Base-by-base conservation (phyloP, 2,797 vertebrate species). In the Pitangus sulphuratus region DNA sequence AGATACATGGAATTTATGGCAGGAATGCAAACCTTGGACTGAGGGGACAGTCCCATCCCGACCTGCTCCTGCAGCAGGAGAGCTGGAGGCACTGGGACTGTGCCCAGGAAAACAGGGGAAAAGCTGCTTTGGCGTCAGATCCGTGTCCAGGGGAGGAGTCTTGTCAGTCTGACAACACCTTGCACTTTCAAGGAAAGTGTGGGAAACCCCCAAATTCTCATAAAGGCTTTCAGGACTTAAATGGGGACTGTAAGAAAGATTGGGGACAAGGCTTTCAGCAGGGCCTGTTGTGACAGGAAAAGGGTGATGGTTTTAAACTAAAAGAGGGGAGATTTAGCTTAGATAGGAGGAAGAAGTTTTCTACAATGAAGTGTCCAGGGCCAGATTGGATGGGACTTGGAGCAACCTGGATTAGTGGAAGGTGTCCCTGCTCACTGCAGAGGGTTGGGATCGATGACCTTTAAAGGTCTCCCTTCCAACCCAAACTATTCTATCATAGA, bases 11-110 rank as follows among this genome's bases (percentile, higher is more conserved):
- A 69, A 72, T 86, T 81, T 10, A 7, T 0, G 26, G 80, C 71
- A 69, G 95, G 74, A 50, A 47, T 7, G 31, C 51, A 22, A 14
- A 4, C 0, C 2, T 13, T 12, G 28, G 2, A 4, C 0, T 2
- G 45, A 21, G 17, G 22, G 75, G 50, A 66, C 68, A 54, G 48
- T 7, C 71, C 37, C 6, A 1, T 62, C 82, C 68, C 6, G 1
- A 9, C 0, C 0, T 24, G 58, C 39, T 84, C 45, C 84, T 75
- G n/a, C 35, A 54, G 50, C 40, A 58, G 60, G 62, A 9, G 25
- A 74, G 48, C 53, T 61, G 81, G 17, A 25, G 42, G 33, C 35
- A 13, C 21, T 1, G 11, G 11, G 9, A 4, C 1, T 6, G 42
- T 20, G 37, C 42, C 54, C 40, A 54, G 77, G 31, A 20, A 16